Evolutionary conservation across 1,140 invertebrate species (phyloP), one percentile per base, ranked within the genome.

Genomic region (Sarcophaga peregrina): DNA sequence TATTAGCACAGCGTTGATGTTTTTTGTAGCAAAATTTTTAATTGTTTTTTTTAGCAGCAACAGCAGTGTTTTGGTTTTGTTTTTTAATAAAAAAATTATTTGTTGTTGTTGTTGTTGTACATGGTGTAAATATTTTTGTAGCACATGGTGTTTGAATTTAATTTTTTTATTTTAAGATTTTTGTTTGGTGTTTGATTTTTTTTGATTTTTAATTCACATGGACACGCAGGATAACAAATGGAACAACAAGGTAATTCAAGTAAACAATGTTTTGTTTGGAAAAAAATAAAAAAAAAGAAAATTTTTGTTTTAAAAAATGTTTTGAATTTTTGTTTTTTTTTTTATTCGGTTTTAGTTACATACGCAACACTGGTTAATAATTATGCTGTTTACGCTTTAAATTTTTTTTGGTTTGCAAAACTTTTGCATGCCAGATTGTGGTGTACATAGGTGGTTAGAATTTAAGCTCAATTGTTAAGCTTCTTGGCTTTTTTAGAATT

Each of bases 21-120:
- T 75, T 84, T 80, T 48, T 83, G 46, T 85, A 83, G 54, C 25
- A 7, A 48, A 46, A 52, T 52, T 52, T 74, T 20, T 46, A 45
- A 45, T 86, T 84, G 84, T 84, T 82, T 83, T 84, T 86, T 86
- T 85, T 82, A 72, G 52, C 54, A 68, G 62, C 80, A 81, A 58
- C 54, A 81, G 50, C 80, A 68, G 58, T 84, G 81, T 83, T 83
- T 81, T 80, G 72, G 20, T 62, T 83, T 82, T n/a, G 68, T 37
- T 37, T 37, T 37, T 37, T 37, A 37, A 2, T 37, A 37, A 2
- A 37, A 37, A 37, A 37, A 68, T 47, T 82, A 17, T 80, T 80
- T 78, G 82, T 80, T 82, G 37, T 47, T 82, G 82, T 84, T 83
- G 47, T 75, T 52, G 75, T 78, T 11, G 75, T 80, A n/a, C 52